Evolutionary conservation across 2,113 vertebrate species (phyloP).

Genomic region (Ictalurus punctatus): DNA sequence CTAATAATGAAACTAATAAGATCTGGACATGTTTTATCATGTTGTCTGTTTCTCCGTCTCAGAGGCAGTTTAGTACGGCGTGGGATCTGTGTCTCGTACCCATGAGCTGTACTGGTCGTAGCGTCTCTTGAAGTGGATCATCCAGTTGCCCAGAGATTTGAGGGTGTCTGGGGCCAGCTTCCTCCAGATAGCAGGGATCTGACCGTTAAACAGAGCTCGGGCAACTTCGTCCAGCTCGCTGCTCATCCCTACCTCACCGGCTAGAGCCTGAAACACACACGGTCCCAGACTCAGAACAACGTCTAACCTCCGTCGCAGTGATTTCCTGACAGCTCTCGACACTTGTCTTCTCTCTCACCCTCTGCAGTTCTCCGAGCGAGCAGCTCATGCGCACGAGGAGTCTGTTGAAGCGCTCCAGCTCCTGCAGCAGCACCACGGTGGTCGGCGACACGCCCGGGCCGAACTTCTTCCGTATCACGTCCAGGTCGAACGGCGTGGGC

Average conservation of each 20-base stretch:
- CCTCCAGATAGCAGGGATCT: constrained; percentile 89
- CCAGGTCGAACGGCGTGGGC: constrained; percentile 81
- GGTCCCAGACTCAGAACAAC: neutral
- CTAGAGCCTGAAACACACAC: constrained; percentile 78
- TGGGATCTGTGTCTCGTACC: constrained; percentile 72
- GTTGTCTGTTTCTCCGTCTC: neutral
- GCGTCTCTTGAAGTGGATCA: constrained; percentile 83
- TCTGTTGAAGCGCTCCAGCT: constrained; percentile 89
- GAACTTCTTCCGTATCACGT: constrained; percentile 77
- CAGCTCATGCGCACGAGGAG: constrained; percentile 79
- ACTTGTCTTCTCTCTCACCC: constrained; percentile 66
- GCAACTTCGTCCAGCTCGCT: constrained; percentile 89
- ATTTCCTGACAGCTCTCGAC: neutral
- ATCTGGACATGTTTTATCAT: neutral
- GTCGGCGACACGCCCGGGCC: constrained; percentile 77
- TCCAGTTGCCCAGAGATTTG: constrained; percentile 93
- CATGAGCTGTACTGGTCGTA: constrained; percentile 84
- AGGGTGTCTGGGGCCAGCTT: constrained; percentile 88
- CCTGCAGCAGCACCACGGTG: constrained; percentile 89
- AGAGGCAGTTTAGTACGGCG: neutral
- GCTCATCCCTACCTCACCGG: constrained; percentile 96
- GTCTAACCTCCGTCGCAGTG: neutral
- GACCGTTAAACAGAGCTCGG: constrained; percentile 83
- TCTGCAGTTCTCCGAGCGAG: constrained; percentile 84
- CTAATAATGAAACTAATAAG: neutral